A percentile compares a stretch with the other conserved stretches of the same genome.
Conservation (phyloP, 2,797 vertebrate species). For the Macroramphosus scolopax region DNA sequence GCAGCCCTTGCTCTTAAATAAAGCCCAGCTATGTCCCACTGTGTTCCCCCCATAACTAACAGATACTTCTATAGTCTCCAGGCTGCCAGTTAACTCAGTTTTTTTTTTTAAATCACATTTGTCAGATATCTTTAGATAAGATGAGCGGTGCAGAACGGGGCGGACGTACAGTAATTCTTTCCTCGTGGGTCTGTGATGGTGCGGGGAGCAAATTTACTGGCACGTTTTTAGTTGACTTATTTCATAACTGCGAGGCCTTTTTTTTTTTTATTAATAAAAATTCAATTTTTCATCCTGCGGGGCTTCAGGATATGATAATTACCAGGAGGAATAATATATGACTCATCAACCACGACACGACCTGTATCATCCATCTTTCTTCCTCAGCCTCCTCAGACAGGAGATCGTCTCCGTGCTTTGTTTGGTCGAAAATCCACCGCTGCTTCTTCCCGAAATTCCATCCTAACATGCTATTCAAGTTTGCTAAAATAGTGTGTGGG, state of each 20-base stretch:
- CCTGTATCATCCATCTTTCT: no score
- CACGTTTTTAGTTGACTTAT: conserved; percentile 23
- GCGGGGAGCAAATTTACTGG: not conserved
- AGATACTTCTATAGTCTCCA: conserved; percentile 11
- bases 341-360: no score
- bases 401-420: no score
- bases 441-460: no score
- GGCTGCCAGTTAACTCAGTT: conserved; percentile 33
- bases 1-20: conserved; percentile 71
- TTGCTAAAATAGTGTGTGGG: no score
- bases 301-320: conserved; percentile 1
- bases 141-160: conserved; percentile 5
- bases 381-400: no score
- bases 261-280: conserved; percentile 20
- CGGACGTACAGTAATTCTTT: conserved; percentile 21
- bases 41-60: conserved; percentile 52
- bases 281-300: conserved; percentile 1
- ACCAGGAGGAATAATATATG: no score
- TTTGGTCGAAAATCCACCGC: no score
- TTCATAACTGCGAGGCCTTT: no score
- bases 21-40: conserved; percentile 58
- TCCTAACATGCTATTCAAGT: no score
- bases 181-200: conserved; percentile 1
- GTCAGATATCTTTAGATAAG: conserved; percentile 21
- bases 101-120: conserved; percentile 54